Conservation (phyloP, 2,888 invertebrate genomes). For the Atrina japonica region DNA sequence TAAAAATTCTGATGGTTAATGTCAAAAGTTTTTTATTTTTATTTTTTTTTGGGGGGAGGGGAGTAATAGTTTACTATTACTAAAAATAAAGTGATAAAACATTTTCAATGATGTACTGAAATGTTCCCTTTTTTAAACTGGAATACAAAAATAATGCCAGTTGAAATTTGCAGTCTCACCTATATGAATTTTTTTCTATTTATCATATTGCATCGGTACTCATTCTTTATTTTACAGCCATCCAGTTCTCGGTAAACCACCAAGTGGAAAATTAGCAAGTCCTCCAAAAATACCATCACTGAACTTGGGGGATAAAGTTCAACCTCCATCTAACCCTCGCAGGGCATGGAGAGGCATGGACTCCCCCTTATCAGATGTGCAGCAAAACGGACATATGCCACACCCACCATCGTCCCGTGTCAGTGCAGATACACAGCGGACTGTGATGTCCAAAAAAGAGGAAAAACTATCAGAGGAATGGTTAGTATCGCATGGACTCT, state of each 20-base stretch:
- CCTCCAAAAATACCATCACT: slow-evolving; percentile 47
- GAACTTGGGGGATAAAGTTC: slow-evolving; percentile 39
- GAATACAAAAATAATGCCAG: no score
- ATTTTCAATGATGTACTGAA: no score
- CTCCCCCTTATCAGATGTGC: slow-evolving; percentile 59
- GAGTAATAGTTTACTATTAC: no score
- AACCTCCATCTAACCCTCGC: slow-evolving; percentile 63
- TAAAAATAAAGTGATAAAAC: no score
- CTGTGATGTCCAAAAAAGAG: slow-evolving; percentile 66
- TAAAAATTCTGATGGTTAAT: no score
- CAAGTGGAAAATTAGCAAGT: slow-evolving; percentile 49
- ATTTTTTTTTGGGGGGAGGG: no score
- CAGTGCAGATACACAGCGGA: slow-evolving; percentile 60
- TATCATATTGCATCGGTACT: no score
- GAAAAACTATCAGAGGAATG: slow-evolving; percentile 74
- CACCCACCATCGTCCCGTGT: slow-evolving; percentile 68
- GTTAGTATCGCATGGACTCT: slow-evolving; percentile 55
- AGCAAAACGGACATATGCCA: slow-evolving; percentile 52
- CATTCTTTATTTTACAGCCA: slow-evolving; percentile 54
- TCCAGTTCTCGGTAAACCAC: slow-evolving; percentile 66
- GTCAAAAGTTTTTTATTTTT: no score
- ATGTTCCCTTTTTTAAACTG: no score
- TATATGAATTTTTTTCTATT: no score
- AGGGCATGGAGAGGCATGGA: slow-evolving; percentile 70
- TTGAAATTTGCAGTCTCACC: no score